A percentile compares a stretch with the other conserved stretches of the same genome.
These are phyloP conservation scores for Odontocerum albicorne DNA, from an alignment of 2,888 invertebrate species.

Conservation along the genomic window DNA sequence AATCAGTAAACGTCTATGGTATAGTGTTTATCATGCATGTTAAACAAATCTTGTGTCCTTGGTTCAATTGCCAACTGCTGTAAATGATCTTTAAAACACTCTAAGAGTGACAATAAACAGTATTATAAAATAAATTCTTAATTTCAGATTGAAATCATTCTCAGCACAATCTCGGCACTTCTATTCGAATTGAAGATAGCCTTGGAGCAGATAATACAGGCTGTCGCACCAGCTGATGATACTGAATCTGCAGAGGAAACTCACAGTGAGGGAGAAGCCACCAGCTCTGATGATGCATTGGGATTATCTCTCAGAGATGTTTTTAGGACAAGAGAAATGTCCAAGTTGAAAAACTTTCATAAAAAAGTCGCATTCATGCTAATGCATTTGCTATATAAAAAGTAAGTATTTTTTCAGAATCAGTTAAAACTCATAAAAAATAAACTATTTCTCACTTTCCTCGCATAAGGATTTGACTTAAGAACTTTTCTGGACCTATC, in stretches of 20 bases:
- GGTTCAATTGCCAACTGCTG: too few relatives aligned
- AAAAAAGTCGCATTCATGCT: conserved; percentile 57
- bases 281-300: conserved; percentile 38
- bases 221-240: conserved; percentile 39
- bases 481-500: too few relatives aligned
- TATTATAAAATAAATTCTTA: too few relatives aligned
- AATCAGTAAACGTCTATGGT: too few relatives aligned
- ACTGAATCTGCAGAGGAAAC: conserved; percentile 38
- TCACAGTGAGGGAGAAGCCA: conserved; percentile 35
- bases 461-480: too few relatives aligned
- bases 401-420: conserved; percentile 54
- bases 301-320: conserved; percentile 42
- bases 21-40: too few relatives aligned
- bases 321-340: conserved; percentile 57
- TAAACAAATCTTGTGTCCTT: too few relatives aligned
- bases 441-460: too few relatives aligned
- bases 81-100: too few relatives aligned
- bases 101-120: too few relatives aligned
- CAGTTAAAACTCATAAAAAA: too few relatives aligned
- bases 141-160: conserved; percentile 61
- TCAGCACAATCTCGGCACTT: conserved; percentile 54
- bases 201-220: conserved; percentile 61
- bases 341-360: conserved; percentile 57
- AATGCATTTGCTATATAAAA: conserved; percentile 57
- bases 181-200: conserved; percentile 43